These are phyloP conservation scores for Hydropotes inermis DNA, from an alignment of 2,113 vertebrate species.

Conservation along the genomic window DNA sequence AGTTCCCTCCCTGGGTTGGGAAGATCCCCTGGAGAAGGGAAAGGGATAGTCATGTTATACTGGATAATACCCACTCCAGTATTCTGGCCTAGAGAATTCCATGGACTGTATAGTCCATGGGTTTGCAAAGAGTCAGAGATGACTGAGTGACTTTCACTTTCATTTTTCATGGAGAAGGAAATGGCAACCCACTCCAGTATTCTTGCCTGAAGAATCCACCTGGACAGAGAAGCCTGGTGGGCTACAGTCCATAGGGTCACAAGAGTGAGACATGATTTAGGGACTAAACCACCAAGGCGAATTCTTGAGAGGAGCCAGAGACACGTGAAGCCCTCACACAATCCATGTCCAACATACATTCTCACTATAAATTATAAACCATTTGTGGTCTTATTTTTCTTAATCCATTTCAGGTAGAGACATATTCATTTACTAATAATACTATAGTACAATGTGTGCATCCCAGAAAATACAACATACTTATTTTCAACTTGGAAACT, in stretches of 20 bases:
- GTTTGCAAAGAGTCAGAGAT: background rate
- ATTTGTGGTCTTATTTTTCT: background rate
- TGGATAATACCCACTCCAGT: background rate
- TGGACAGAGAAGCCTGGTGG: background rate
- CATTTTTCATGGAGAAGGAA: background rate
- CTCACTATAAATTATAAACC: background rate
- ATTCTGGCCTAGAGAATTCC: background rate
- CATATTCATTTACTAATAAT: background rate
- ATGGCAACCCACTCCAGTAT: background rate
- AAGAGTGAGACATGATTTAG: background rate
- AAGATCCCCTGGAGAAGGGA: background rate
- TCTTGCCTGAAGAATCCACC: background rate
- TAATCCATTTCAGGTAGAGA: background rate
- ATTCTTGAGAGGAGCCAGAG: background rate
- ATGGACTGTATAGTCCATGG: background rate
- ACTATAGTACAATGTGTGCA: background rate
- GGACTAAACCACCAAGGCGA: background rate
- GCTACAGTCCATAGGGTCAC: background rate
- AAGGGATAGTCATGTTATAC: background rate
- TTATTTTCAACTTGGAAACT: constrained; percentile 18
- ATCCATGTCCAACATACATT: background rate
- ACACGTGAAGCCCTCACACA: background rate
- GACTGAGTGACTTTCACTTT: background rate
- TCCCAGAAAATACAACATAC: background rate
- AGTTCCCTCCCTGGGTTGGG: background rate